Base-by-base conservation (phyloP, 1,140 invertebrate species). In the Pseudobourletiella spinata region DNA sequence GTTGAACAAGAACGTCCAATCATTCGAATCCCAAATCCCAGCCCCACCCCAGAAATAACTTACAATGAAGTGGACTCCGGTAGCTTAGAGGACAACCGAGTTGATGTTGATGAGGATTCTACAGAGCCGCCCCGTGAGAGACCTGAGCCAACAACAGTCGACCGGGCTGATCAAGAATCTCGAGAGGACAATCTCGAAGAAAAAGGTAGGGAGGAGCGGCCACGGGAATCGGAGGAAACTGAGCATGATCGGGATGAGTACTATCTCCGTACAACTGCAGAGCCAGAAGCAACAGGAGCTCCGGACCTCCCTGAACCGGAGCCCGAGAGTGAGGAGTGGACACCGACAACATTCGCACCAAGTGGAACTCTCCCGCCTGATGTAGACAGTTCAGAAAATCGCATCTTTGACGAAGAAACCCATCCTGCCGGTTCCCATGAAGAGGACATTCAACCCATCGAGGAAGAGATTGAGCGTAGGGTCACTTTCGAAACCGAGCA, bases 361-460 rank as follows among this genome's bases (percentile, higher is more conserved):
- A 20, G 32, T 54, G 56, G 35, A 55, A 30, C 8, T 32, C 8
- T 30, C 44, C 56, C 56, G 11, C 3, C 39, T 11, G 32, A 52
- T 1, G 15, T 55, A 24, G 58, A 65, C 42, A 61, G 26, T 30
- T 60, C 52, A 4, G 42, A 59, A 52, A 59, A 59, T 28, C 39
- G 25, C 15, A 54, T 59, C 20, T 35, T 50, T 32, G 22, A 59
- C 26, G 57, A 35, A 14, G 52, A 61, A 39, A 48, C 51, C 1
- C 32, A 48, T 11, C n/a, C n/a, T 8, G 28, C 8, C 1, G n/a
- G 44, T 16, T 14, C 24, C 22, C 15, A 52, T 18, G 50, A 52
- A 3, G 50, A 52, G 29, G 50, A 52, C 26, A 11, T 3, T 4
- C 11, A 11, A 29, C 11, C 8, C 52, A 6, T 8, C 15, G 14